phyloP scores from a whole-genome alignment of 2,888 invertebrate species.

The Hecatera dysodea region DNA sequence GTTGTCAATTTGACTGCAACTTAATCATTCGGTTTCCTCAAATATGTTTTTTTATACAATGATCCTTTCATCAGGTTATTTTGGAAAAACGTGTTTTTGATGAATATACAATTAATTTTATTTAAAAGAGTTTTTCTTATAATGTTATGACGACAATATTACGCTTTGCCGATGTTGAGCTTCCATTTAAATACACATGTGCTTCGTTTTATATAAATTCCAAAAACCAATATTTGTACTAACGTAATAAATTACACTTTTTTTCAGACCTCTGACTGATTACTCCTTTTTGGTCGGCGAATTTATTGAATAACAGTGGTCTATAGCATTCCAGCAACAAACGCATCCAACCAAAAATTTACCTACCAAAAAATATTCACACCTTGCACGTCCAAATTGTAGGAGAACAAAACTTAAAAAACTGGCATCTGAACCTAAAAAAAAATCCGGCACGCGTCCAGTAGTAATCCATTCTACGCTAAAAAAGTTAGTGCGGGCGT shows the following conservation, averaged over 20 bases:
- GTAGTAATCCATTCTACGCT: conserved; percentile 62
- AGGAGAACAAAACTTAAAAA: conserved; percentile 39
- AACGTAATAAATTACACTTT: no score
- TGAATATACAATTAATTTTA: background rate
- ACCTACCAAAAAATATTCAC: background rate
- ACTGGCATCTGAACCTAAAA: conserved; percentile 33
- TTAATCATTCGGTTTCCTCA: conserved; percentile 12
- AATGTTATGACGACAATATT: background rate
- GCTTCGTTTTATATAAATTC: no score
- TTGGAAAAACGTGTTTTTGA: background rate
- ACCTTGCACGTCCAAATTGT: conserved; percentile 3
- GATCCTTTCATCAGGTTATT: background rate
- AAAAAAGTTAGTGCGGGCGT: conserved; percentile 63
- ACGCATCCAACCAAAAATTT: background rate
- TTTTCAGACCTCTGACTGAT: no score
- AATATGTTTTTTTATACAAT: background rate
- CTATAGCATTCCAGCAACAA: background rate
- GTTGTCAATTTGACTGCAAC: conserved; percentile 35
- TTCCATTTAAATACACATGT: background rate
- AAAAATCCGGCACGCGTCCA: conserved; percentile 51
- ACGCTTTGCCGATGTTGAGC: background rate
- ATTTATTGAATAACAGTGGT: background rate
- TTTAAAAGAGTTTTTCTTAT: background rate
- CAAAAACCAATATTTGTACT: no score
- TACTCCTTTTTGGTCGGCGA: no score